Evolutionary conservation across 2,113 vertebrate species (phyloP).

Genomic region (Scomber japonicus): DNA sequence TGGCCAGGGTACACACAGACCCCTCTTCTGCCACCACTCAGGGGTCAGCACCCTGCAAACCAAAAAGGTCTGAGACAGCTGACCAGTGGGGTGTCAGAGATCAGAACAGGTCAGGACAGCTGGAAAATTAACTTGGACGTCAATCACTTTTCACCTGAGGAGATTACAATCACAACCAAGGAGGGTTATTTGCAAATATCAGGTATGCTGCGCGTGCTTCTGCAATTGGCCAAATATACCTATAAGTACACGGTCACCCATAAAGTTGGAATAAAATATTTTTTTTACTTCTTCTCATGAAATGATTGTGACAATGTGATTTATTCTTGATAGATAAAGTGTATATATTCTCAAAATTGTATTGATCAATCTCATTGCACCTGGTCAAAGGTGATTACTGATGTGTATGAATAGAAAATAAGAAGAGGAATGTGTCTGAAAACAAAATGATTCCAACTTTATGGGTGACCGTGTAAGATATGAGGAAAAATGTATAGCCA

Average conservation of each 20-base stretch:
- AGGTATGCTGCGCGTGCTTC: conserved; percentile 56
- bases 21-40: conserved; percentile 59
- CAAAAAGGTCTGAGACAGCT: conserved; percentile 36
- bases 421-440: too few relatives aligned
- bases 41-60: conserved; percentile 6
- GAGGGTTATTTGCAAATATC: conserved; percentile 81
- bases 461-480: background rate
- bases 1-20: conserved; percentile 68
- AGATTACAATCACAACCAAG: conserved; percentile 81
- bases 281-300: too few relatives aligned
- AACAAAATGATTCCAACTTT: too few relatives aligned
- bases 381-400: too few relatives aligned
- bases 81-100: conserved; percentile 72
- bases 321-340: too few relatives aligned
- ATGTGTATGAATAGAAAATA: too few relatives aligned
- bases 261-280: too few relatives aligned
- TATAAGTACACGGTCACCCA: background rate
- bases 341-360: too few relatives aligned
- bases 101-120: conserved; percentile 67
- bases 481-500: too few relatives aligned
- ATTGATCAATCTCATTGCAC: too few relatives aligned
- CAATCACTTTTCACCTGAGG: conserved; percentile 81
- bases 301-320: too few relatives aligned
- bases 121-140: conserved; percentile 83
- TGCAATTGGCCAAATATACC: background rate